Base-by-base conservation (phyloP, 1,140 invertebrate species). In the Tigriopus japonicus region DNA sequence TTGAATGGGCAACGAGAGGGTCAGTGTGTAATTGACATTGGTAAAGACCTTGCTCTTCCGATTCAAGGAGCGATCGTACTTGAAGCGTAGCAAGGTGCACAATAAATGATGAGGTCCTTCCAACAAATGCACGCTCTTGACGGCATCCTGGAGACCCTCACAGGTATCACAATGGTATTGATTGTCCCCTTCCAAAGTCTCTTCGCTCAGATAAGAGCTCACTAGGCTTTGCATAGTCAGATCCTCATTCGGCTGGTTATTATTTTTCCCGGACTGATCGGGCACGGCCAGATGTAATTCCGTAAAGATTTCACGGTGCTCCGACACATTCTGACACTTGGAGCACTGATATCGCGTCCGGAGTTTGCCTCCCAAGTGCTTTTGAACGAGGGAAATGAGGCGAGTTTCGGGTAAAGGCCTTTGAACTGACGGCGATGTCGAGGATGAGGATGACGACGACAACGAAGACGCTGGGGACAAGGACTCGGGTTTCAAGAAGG, bases 251-350 rank as follows among this genome's bases (percentile, higher is more conserved):
- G 42, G 42, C 24, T 56, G 51, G 15, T 45, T 62, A 23, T 60
- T 62, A 13, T 19, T 56, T 14, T 76, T 76, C 68, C 63, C 70
- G 62, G 53, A 62, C 41, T 67, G 68, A 49, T 43, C 80, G 0
- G 85, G 85, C 69, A 88, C 87, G 0, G 85, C 84, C 6, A 90
- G 71, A 58, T 86, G 84, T 6, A 90, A 71, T 64, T 89, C 87
- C 3, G 83, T 77, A 70, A 88, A 88, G 56, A 77, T 77, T 68
- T 88, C 86, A 7, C 78, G 78, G 14, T 82, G 81, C 42, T 78
- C 73, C 0, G 84, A 87, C 53, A 79, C 77, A 3, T 76, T 78
- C 43, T 76, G 71, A 68, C 86, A 90, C 7, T 75, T 76, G 1
- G 77, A 72, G 67, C 86, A 90, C 59, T 77, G 77, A 14, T 84